Evolutionary conservation across 2,113 vertebrate species (phyloP).

Genomic region (Seriola quinqueradiata): DNA sequence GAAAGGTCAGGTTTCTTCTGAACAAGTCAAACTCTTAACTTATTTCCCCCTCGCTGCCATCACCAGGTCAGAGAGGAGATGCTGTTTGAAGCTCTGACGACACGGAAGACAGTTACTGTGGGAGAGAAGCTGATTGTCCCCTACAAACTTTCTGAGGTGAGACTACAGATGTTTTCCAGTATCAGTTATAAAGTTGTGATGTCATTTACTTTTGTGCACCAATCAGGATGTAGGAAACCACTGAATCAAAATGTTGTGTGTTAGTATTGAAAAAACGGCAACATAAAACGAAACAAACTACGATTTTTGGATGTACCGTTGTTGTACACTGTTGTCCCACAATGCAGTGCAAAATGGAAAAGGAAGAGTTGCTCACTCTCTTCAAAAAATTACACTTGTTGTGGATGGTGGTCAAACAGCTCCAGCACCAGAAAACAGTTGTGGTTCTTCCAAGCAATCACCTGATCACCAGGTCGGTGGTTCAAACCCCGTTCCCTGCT

Average conservation of each 20-base stretch:
- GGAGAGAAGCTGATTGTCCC: conserved; percentile 97
- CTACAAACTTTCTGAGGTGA: conserved; percentile 95
- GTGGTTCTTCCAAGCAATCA: background rate
- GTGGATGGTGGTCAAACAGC: background rate
- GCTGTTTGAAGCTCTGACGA: conserved; percentile 96
- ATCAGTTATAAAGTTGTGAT: too few relatives aligned
- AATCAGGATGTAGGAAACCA: too few relatives aligned
- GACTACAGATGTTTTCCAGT: background rate
- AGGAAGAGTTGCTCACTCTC: background rate
- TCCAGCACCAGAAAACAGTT: background rate
- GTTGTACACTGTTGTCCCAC: background rate
- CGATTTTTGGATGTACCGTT: too few relatives aligned
- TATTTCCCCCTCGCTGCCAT: background rate
- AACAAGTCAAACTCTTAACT: background rate
- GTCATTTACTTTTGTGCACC: too few relatives aligned
- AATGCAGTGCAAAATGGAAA: background rate
- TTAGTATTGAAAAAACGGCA: too few relatives aligned
- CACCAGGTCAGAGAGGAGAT: conserved; percentile 96
- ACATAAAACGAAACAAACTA: too few relatives aligned
- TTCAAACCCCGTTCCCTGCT: background rate
- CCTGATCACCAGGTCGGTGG: background rate
- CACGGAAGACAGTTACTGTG: conserved; percentile 96
- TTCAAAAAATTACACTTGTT: background rate
- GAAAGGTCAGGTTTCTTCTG: background rate
- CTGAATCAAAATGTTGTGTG: too few relatives aligned